These are phyloP conservation scores for Leucophora obtusa DNA, from an alignment of 2,888 invertebrate species.

Conservation along the genomic window DNA sequence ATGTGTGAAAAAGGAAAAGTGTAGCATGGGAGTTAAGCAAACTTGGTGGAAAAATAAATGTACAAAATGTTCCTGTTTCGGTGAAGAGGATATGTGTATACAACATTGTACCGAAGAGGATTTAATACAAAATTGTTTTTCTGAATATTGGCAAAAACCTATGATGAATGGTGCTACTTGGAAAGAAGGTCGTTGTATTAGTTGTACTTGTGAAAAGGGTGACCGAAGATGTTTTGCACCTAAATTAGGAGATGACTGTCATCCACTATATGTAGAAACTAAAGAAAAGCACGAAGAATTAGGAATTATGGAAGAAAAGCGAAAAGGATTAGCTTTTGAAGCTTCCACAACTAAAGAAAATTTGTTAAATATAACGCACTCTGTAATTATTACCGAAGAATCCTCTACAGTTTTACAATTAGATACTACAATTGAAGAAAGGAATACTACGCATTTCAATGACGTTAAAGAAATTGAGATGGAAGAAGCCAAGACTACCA, in stretches of 20 bases:
- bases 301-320: background rate
- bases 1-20: slow-evolving; percentile 72
- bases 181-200: slow-evolving; percentile 70
- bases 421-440: background rate
- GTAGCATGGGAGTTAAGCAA: slow-evolving; percentile 68
- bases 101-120: slow-evolving; percentile 63
- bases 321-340: background rate
- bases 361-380: background rate
- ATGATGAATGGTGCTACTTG: slow-evolving; percentile 70
- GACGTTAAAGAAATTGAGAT: background rate
- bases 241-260: slow-evolving; percentile 70
- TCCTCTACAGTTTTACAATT: background rate
- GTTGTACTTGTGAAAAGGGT: slow-evolving; percentile 70
- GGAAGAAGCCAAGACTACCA: background rate
- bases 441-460: background rate
- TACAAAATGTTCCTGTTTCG: slow-evolving; percentile 70
- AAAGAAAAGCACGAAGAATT: slow-evolving; percentile 16
- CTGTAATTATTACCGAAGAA: background rate
- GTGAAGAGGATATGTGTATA: slow-evolving; percentile 66
- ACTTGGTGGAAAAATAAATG: slow-evolving; percentile 68
- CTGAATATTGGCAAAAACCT: slow-evolving; percentile 62
- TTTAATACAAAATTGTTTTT: slow-evolving; percentile 59
- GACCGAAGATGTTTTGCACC: slow-evolving; percentile 67
- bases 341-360: background rate
- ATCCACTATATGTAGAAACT: slow-evolving; percentile 69